A percentile compares a stretch with the other conserved stretches of the same genome.
Conservation (phyloP, 1,140 invertebrate species). For the Diuraphis noxia region DNA sequence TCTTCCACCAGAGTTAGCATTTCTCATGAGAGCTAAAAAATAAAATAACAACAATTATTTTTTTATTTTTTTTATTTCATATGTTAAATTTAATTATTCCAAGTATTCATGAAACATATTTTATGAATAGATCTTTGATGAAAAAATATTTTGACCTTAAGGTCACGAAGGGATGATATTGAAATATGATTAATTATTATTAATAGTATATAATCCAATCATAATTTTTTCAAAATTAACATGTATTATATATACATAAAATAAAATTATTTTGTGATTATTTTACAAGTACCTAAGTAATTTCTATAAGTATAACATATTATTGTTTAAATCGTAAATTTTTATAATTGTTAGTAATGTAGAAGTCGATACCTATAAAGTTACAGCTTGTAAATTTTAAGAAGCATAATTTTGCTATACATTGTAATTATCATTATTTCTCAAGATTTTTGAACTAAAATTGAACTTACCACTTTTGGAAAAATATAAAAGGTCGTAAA, state of each 20-base stretch:
- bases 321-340: background rate
- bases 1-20: slow-evolving; percentile 30
- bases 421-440: background rate
- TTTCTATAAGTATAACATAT: background rate
- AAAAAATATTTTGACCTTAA: background rate
- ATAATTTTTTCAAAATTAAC: background rate
- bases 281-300: background rate
- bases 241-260: too few relatives aligned
- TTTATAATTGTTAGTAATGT: background rate
- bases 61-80: background rate
- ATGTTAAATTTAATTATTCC: background rate
- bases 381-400: too few relatives aligned
- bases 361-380: background rate
- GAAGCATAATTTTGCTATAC: background rate
- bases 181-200: background rate
- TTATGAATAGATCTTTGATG: background rate
- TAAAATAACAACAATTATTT: slow-evolving; percentile 25
- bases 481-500: too few relatives aligned
- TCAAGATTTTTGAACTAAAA: background rate
- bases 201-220: background rate
- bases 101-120: background rate
- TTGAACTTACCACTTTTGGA: slow-evolving; percentile 36
- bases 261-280: background rate
- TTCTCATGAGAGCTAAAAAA: slow-evolving; percentile 39
- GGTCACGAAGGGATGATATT: background rate